Base-by-base conservation (phyloP, 2,113 vertebrate species). In the Excalfactoria chinensis region DNA sequence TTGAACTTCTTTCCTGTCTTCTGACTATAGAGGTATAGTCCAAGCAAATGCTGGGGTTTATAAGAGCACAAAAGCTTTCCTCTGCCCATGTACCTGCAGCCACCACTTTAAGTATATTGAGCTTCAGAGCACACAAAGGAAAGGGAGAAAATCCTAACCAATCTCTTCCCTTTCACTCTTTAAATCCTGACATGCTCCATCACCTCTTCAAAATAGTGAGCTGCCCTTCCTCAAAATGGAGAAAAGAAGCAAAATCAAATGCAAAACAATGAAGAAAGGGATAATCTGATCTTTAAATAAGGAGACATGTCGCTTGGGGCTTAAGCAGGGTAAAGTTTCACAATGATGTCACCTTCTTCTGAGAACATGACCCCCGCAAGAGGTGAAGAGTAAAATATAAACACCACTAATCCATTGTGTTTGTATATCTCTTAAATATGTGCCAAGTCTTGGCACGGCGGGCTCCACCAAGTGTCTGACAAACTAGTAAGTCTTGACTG, bases 241-340 rank as follows among this genome's bases (percentile, higher is more conserved):
- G 97, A 98, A 98, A 98, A 98, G 97, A 97, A 98, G 95, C 95
- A 97, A 97, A 98, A 98, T 97, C 96, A 96, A 97, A 96, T 21
- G 95, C 96, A 95, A 98, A 97, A 98, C 98, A 98, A 98, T 98
- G 88, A 96, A 71, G 89, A 83, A 83, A 94, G 95, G 97, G 97
- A 97, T 98, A 98, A 98, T 98, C 98, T 98, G 97, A 98, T 98
- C 98, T 98, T 98, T 98, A 99, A 98, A 98, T 98, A 98, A 98
- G 97, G 96, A 97, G 95, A 96, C 97, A 97, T 97, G 97, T 97
- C 98, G 98, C 98, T 98, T 95, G 96, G 97, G 97, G 98, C 98
- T 97, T 98, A 97, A 97, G 97, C 92, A 58, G 97, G 94, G 96
- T 95, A 94, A 97, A 97, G 97, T 98, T 98, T 98, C 98, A 98